A percentile compares a stretch with the other conserved stretches of the same genome.
Evolutionary conservation across 2,797 vertebrate genomes (phyloP).

Genomic region (Gephyroberyx darwinii): DNA sequence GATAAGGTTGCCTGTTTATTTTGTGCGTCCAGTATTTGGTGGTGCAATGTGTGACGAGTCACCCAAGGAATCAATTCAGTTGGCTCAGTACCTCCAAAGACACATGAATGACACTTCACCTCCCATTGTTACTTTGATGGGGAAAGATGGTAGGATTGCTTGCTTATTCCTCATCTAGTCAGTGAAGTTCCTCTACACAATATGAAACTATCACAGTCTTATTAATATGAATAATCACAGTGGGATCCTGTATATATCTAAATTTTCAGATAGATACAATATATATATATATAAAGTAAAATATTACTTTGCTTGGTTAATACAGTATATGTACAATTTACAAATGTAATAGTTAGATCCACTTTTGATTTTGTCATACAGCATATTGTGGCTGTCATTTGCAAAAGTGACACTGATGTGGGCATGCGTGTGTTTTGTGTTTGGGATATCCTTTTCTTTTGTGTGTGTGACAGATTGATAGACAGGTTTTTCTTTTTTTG

Average conservation of each 20-base stretch:
- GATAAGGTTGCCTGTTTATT: not conserved
- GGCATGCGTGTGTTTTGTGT: constrained; percentile 11
- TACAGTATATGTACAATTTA: not conserved
- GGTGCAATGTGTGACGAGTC: not conserved
- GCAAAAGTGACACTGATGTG: not conserved
- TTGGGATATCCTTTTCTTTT: not conserved
- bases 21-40: not conserved
- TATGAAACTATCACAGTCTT: not conserved
- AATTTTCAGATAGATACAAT: no score
- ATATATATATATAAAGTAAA: no score
- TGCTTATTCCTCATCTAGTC: not conserved
- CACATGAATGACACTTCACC: not conserved
- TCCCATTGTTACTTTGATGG: constrained; percentile 20
- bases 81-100: not conserved
- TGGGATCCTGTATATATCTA: no score
- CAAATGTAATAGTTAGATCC: not conserved
- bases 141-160: not conserved
- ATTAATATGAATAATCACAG: no score
- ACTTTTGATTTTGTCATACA: constrained; percentile 3
- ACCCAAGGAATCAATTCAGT: not conserved
- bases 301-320: not conserved
- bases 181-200: not conserved
- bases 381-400: no score
- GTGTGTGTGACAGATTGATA: not conserved
- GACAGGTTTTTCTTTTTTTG: not conserved